These are phyloP conservation scores for Corythoichthys haematopterus DNA, from an alignment of 2,113 vertebrate species.

Conservation along the genomic window DNA sequence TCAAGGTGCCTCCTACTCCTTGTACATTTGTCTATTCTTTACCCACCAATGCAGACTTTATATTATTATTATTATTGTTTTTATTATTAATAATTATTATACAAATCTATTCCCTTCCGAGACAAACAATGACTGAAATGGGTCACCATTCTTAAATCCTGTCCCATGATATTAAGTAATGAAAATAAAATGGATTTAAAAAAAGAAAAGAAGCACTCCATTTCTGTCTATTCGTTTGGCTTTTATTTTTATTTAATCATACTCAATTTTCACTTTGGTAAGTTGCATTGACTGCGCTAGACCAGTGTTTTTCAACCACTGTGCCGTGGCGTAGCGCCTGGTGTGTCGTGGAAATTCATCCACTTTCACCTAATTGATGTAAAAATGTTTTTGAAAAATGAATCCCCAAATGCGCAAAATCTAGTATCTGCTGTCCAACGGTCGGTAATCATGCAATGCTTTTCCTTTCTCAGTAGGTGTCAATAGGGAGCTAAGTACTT, in stretches of 20 bases:
- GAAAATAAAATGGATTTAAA: constrained; percentile 83
- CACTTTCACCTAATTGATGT: too few relatives aligned
- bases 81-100: constrained; percentile 58
- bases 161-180: constrained; percentile 90
- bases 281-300: too few relatives aligned
- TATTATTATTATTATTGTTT: constrained; percentile 62
- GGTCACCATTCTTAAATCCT: constrained; percentile 86
- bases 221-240: constrained; percentile 57
- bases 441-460: too few relatives aligned
- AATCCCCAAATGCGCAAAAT: too few relatives aligned
- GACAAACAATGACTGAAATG: constrained; percentile 82
- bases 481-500: too few relatives aligned
- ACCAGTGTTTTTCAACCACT: too few relatives aligned
- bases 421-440: too few relatives aligned
- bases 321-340: too few relatives aligned
- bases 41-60: constrained; percentile 83
- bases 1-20: constrained; percentile 80
- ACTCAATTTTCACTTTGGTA: too few relatives aligned
- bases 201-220: constrained; percentile 78
- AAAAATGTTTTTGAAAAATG: too few relatives aligned
- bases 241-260: not conserved
- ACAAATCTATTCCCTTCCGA: constrained; percentile 78
- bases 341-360: too few relatives aligned
- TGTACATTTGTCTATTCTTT: constrained; percentile 85
- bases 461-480: too few relatives aligned